Percentiles rank a stretch among this genome's conserved stretches.
Conservation (phyloP, 1,140 invertebrate genomes). For the Atopsyche davidsoni region DNA sequence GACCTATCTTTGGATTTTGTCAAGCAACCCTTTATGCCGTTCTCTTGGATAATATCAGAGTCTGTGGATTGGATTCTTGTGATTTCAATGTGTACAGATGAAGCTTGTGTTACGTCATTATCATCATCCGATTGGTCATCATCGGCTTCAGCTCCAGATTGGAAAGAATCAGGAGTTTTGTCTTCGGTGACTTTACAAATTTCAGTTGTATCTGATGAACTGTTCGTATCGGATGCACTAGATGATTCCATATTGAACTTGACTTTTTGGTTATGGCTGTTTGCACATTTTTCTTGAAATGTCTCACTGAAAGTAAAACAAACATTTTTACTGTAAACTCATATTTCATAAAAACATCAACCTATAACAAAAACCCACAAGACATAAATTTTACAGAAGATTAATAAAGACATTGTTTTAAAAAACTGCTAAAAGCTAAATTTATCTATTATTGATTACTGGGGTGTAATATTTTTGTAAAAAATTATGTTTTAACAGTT, state of each 20-base stretch:
- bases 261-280: background rate
- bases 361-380: too few relatives aligned
- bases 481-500: too few relatives aligned
- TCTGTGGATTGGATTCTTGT: slow-evolving; percentile 19
- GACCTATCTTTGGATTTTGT: background rate
- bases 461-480: too few relatives aligned
- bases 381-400: too few relatives aligned
- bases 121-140: slow-evolving; percentile 22
- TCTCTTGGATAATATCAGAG: background rate
- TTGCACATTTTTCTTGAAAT: background rate
- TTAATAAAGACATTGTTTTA: too few relatives aligned
- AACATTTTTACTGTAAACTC: too few relatives aligned
- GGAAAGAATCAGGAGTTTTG: too few relatives aligned
- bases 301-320: slow-evolving; percentile 1
- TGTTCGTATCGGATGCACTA: slow-evolving; percentile 2
- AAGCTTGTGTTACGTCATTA: slow-evolving; percentile 15
- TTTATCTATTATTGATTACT: too few relatives aligned
- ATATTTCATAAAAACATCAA: too few relatives aligned
- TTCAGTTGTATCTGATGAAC: slow-evolving; percentile 3
- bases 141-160: slow-evolving; percentile 5
- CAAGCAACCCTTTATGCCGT: background rate
- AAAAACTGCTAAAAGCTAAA: too few relatives aligned
- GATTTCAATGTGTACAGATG: slow-evolving; percentile 24
- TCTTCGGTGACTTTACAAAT: background rate
- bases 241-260: slow-evolving; percentile 11